Evolutionary conservation across 1,140 invertebrate genomes (phyloP), one percentile per base, ranked within the genome.

Genomic region (Drosophila grimshawi): DNA sequence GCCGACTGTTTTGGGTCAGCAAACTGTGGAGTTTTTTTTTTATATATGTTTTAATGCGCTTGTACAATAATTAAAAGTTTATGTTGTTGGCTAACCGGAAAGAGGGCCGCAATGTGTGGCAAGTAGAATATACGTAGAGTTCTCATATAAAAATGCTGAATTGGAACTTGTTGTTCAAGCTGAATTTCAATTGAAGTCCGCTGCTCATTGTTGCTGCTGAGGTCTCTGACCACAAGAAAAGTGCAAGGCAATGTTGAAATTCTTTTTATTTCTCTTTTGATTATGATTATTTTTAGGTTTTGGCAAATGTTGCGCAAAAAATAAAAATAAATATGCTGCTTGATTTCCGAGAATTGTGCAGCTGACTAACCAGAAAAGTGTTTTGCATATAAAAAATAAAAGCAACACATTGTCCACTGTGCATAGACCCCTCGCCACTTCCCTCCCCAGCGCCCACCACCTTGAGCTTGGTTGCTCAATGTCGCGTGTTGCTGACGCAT

Each of bases 401-500:
- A 81, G 72, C 73, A 67, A 53, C 41, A 48, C 72, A 76, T 80
- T 63, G 61, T 32, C 61, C 65, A 56, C 57, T 62, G 71, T 32
- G 41, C 49, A 37, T 8, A 7, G 10, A 46, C 19, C 32, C 45
- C 7, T n/a, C 60, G 19, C 11, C 33, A 30, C 43, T 39, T 29
- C 43, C 41, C 19, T n/a, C 37, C 30, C 43, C 43, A 29, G 37
- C 53, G 30, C 76, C 59, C 35, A 52, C 30, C 69, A 49, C 61
- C n/a, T n/a, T n/a, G n/a, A n/a, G 53, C 35, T 63, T 43, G 45
- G 59, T 43, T 43, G 43, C 29, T 69, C 52, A 65, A 67, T 75
- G 81, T 86, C 82, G 85, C 85, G 85, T 89, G 83, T 89, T 65
- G 66, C 77, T 88, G 80, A 83, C 85, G 83, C 83, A 88, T 88